Evolutionary conservation across 2,113 vertebrate genomes (phyloP).

Genomic region (Solenodon paradoxus): DNA sequence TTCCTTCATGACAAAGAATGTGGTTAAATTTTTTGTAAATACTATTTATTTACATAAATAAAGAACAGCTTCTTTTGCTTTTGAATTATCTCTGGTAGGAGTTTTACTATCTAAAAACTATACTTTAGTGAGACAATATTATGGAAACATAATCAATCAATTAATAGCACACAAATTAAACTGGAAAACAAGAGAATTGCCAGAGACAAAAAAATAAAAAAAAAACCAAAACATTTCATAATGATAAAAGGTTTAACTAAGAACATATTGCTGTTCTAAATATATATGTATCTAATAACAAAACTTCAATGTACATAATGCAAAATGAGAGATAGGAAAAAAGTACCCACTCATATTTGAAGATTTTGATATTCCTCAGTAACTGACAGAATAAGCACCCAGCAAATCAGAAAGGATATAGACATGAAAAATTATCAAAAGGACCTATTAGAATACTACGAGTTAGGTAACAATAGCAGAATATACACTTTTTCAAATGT

Average conservation of each 20-base stretch:
- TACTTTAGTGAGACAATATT: neutral
- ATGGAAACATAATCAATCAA: neutral
- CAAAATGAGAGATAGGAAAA: constrained; percentile 10
- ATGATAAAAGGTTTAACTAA: neutral
- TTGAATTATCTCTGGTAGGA: too few species aligned
- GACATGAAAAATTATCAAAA: neutral
- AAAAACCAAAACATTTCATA: constrained; percentile 29
- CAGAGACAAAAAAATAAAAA: neutral
- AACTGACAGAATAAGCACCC: neutral
- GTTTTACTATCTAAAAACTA: too few species aligned
- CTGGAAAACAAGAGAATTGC: neutral
- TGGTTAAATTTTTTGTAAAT: neutral
- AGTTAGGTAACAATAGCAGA: too few species aligned
- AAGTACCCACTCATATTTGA: neutral
- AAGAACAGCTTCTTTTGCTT: neutral
- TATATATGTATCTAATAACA: neutral
- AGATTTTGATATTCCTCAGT: neutral
- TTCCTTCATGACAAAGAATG: constrained; percentile 1
- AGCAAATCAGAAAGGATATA: neutral
- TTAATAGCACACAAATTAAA: neutral
- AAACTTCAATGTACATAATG: neutral
- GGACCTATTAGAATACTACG: neutral
- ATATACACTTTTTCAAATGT: too few species aligned
- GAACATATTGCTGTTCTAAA: neutral
- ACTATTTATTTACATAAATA: neutral